A percentile compares a stretch with the other conserved stretches of the same genome.
These are phyloP conservation scores for Taenaris catops DNA, from an alignment of 2,888 invertebrate species.

Conservation along the genomic window DNA sequence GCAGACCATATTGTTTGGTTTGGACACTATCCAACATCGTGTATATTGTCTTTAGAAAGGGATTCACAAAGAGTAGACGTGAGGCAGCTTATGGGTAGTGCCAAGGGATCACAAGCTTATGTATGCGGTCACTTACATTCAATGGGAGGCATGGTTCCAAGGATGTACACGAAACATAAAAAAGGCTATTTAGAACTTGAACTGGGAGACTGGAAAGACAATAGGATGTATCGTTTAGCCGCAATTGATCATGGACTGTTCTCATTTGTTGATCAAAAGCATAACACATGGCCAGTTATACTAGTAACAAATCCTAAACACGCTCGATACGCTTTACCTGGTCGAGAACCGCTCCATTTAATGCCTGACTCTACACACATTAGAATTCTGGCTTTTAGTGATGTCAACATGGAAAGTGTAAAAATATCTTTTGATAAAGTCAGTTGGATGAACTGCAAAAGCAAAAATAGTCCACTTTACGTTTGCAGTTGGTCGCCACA, in stretches of 20 bases:
- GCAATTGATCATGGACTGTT: conserved; percentile 95
- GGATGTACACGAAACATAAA: conserved; percentile 93
- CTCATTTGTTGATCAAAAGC: conserved; percentile 89
- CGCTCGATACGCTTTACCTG: conserved; percentile 85
- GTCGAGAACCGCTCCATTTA: conserved; percentile 84
- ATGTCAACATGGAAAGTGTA: conserved; percentile 81
- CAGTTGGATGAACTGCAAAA: conserved; percentile 82
- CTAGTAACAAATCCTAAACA: conserved; percentile 96
- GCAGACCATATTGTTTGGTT: conserved; percentile 81
- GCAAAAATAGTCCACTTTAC: conserved; percentile 85
- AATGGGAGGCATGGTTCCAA: conserved; percentile 86
- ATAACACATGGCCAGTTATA: conserved; percentile 89
- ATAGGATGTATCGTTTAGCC: conserved; percentile 89
- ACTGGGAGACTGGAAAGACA: conserved; percentile 95
- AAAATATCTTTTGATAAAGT: conserved; percentile 83
- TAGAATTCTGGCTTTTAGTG: conserved; percentile 89
- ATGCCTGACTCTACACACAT: conserved; percentile 88
- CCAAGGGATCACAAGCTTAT: conserved; percentile 84
- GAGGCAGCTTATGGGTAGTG: conserved; percentile 79
- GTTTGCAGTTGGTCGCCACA: conserved; percentile 86
- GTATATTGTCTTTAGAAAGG: conserved; percentile 83
- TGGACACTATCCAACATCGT: conserved; percentile 95
- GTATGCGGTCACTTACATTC: conserved; percentile 95
- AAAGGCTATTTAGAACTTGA: conserved; percentile 92
- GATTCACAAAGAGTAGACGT: conserved; percentile 68